Conservation (phyloP, 1,140 invertebrate species). For the Drosophila aff. region DNA sequence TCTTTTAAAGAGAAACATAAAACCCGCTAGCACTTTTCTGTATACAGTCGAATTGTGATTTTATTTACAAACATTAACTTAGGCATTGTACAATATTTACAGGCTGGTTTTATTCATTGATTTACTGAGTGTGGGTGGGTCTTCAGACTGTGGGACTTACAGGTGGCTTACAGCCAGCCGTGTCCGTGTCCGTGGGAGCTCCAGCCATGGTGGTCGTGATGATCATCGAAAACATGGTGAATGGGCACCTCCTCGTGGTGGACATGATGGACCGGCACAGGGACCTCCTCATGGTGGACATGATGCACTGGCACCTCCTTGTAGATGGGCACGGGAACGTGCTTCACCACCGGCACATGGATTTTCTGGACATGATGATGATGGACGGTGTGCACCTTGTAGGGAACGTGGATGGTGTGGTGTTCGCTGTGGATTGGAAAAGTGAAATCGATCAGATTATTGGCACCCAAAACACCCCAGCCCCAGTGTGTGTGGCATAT, state of each 20-base stretch:
- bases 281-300: conserved; percentile 73
- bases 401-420: conserved; percentile 88
- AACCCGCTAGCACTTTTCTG: neutral
- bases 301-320: conserved; percentile 77
- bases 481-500: conserved; percentile 18
- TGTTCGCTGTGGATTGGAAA: conserved; percentile 86
- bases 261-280: conserved; percentile 74
- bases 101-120: conserved; percentile 29
- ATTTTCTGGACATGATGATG: conserved; percentile 88
- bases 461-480: conserved; percentile 38
- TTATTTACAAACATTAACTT: conserved; percentile 72
- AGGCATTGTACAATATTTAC: conserved; percentile 76
- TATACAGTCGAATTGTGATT: conserved; percentile 54
- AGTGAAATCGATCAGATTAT: conserved; percentile 65
- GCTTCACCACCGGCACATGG: conserved; percentile 79
- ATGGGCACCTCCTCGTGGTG: conserved; percentile 73
- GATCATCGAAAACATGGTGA: conserved; percentile 71
- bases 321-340: conserved; percentile 76
- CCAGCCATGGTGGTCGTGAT: conserved; percentile 75
- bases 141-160: conserved; percentile 4
- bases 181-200: conserved; percentile 58
- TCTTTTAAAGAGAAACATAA: neutral
- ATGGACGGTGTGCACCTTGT: conserved; percentile 88
- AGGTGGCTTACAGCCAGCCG: conserved; percentile 62
- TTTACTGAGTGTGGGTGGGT: conserved; percentile 11